Conservation (phyloP, 2,888 invertebrate species). For the Hetaerina titia region DNA sequence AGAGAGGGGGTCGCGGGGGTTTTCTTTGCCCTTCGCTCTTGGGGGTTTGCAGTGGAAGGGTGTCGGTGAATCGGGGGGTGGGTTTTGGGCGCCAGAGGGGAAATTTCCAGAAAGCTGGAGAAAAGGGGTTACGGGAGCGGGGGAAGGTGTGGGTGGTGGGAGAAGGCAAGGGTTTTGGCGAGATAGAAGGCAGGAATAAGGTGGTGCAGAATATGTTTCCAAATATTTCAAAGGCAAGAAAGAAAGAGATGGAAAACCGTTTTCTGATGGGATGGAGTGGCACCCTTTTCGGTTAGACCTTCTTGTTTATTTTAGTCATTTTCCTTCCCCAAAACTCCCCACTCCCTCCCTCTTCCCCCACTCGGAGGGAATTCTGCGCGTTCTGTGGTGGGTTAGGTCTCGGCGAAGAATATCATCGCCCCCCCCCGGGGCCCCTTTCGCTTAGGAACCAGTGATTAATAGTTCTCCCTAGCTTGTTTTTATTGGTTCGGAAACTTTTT, state of each 20-base stretch:
- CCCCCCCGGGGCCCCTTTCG: background rate
- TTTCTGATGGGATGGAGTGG: background rate
- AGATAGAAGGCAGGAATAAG: slow-evolving; percentile 22
- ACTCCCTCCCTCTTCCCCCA: too few relatives aligned
- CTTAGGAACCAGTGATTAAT: slow-evolving; percentile 20
- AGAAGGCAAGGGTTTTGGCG: background rate
- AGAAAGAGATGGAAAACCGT: background rate
- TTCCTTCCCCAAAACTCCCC: too few relatives aligned
- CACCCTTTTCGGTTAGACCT: background rate
- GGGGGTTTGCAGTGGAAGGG: background rate
- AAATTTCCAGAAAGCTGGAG: background rate
- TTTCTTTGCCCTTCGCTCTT: too few relatives aligned
- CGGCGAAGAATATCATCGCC: background rate
- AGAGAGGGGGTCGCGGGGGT: too few relatives aligned
- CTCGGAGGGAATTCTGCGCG: background rate
- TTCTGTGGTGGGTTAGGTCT: background rate
- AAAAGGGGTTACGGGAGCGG: background rate
- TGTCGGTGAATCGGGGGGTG: background rate
- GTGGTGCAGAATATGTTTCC: background rate
- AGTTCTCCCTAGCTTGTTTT: background rate
- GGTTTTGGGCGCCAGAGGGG: background rate
- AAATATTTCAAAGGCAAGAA: slow-evolving; percentile 32
- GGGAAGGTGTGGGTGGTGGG: background rate
- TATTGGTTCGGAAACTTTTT: slow-evolving; percentile 14
- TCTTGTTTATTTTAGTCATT: slow-evolving; percentile 32